Evolutionary conservation across 2,113 vertebrate genomes (phyloP), one percentile per base, ranked within the genome.

Genomic region (Hippocampus comes): DNA sequence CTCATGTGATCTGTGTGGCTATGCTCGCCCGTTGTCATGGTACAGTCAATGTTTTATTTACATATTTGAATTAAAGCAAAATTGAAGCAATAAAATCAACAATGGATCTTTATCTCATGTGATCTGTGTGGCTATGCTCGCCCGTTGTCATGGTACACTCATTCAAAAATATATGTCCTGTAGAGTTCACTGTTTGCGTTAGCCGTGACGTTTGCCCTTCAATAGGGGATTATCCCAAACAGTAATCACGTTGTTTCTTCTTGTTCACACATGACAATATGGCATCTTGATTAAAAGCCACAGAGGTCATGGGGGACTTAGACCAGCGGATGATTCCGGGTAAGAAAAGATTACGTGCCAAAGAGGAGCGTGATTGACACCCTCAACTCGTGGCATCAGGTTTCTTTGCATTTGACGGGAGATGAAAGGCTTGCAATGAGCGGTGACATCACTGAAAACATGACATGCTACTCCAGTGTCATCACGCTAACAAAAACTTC

Each of bases 271-370:
- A 67, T 42, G 55, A 72, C 63, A 51, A 21, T 69, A 64, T 83
- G 63, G 5, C 74, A 74, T 71, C 60, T 66, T 86, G 84, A 88
- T 87, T 89, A 86, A 84, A 85, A 64, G 65, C 30, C 20, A 2
- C 76, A 69, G 48, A 66, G 63, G 42, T 70, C 11, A 15, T 74
- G 76, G 9, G 76, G 9, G 21, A 77, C 74, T 82, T 67, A 0
- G 14, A 77, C 27, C 25, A 61, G 15, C 59, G 1, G 25, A 30
- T 25, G 59, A 30, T 61, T 34, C 15, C 5, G 14, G 25, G 59
- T 61, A 14, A 34, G 59, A 61, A 61, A 59, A 61, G 78, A 86
- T 85, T 79, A 78, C 23, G n/a, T 70, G 25, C 17, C 25, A 61
- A 61, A 17, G 59, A 61, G 59, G 59, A 34, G 5, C 5, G 14